These are phyloP conservation scores for Pyxicephalus adspersus DNA, from an alignment of 2,113 vertebrate species.

Conservation along the genomic window DNA sequence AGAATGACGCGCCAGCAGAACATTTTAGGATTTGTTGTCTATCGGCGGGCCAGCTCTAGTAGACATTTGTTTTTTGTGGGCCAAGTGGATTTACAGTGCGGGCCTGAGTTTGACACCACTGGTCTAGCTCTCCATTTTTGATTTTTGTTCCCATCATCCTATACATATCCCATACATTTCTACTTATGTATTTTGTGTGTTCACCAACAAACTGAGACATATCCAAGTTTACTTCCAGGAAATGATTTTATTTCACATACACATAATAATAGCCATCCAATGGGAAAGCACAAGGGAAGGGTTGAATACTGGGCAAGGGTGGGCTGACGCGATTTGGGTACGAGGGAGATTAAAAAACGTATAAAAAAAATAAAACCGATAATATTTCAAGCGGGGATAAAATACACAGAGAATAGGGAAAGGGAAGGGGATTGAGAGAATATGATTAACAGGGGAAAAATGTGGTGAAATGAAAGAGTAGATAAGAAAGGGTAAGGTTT, in stretches of 20 bases:
- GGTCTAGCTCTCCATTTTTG: no score
- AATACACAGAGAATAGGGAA: slow-evolving; percentile 26
- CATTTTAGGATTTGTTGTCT: no score
- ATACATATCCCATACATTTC: no score
- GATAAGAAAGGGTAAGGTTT: slow-evolving; percentile 3
- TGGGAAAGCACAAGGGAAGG: slow-evolving; percentile 35
- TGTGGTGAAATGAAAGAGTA: slow-evolving; percentile 12
- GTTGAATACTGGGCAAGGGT: slow-evolving; percentile 34
- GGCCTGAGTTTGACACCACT: no score
- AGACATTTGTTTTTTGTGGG: no score
- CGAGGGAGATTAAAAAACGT: slow-evolving; percentile 47
- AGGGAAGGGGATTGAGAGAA: not conserved
- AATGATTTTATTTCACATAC: slow-evolving; percentile 57
- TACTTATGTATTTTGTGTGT: not conserved
- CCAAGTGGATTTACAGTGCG: no score
- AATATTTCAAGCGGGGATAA: slow-evolving; percentile 36
- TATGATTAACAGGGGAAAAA: slow-evolving; percentile 4
- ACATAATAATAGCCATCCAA: slow-evolving; percentile 58
- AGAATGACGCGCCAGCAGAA: no score
- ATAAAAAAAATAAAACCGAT: slow-evolving; percentile 56
- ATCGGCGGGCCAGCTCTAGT: no score
- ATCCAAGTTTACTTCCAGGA: slow-evolving; percentile 47
- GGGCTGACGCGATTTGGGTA: slow-evolving; percentile 44
- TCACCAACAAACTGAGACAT: slow-evolving; percentile 15
- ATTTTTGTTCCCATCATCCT: no score